Conservation (phyloP, 2,113 vertebrate species). For the Chrysemys picta region DNA sequence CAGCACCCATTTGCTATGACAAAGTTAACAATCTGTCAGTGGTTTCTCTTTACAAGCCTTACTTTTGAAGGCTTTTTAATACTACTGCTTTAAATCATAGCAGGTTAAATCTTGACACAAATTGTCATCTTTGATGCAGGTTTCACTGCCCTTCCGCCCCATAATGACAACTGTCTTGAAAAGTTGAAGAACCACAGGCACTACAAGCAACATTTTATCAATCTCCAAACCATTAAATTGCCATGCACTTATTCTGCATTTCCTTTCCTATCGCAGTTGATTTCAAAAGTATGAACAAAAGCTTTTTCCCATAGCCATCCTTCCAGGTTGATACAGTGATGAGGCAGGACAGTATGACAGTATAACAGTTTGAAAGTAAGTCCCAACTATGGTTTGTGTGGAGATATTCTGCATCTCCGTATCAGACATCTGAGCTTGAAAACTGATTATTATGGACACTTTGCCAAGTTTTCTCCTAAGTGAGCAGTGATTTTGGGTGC, state of each 20-base stretch:
- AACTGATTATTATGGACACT: background rate
- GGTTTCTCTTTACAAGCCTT: background rate
- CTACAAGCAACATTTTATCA: background rate
- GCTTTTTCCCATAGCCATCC: background rate
- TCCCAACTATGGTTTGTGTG: background rate
- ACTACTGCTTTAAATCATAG: background rate
- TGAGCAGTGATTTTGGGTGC: background rate
- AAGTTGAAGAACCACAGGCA: background rate
- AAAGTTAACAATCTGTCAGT: background rate
- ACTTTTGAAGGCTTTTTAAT: background rate
- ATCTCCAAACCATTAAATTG: background rate
- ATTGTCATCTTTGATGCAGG: background rate
- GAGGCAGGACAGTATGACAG: too few species aligned
- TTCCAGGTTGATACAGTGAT: background rate
- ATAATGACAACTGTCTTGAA: background rate
- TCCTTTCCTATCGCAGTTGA: background rate
- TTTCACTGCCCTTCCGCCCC: background rate
- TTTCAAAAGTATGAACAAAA: background rate
- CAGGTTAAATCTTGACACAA: background rate
- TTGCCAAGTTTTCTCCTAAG: background rate
- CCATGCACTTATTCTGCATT: background rate
- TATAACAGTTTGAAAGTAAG: rapidly evolving
- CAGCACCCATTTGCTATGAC: background rate
- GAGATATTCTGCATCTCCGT: background rate
- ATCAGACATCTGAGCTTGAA: background rate